A percentile compares a stretch with the other conserved stretches of the same genome.
Evolutionary conservation across 2,888 invertebrate species (phyloP).

Genomic region (Leistus spinibarbis): DNA sequence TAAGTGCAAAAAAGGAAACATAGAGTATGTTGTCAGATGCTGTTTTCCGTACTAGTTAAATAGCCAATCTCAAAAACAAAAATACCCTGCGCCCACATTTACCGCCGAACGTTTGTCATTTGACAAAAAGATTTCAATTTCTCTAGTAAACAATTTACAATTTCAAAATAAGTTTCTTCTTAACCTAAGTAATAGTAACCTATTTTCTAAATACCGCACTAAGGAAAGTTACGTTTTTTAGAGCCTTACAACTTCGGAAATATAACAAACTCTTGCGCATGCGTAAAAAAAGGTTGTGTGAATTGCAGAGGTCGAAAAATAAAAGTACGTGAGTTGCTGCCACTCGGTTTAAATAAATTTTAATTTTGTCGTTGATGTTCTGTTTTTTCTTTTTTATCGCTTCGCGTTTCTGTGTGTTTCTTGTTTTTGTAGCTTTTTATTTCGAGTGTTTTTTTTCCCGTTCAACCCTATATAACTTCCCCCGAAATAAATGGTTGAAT

Average conservation of each 20-base stretch:
- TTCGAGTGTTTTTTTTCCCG: constrained; percentile 26
- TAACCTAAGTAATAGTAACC: no score
- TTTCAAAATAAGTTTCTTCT: no score
- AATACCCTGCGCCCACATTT: no score
- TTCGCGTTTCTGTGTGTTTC: background rate
- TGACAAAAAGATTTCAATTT: no score
- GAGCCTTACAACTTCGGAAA: no score
- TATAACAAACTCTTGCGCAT: background rate
- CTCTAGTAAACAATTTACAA: no score
- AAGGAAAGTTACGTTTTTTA: no score
- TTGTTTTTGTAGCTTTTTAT: constrained; percentile 21
- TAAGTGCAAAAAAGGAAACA: background rate
- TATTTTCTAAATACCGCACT: no score
- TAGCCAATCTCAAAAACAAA: background rate
- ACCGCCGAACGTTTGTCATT: no score
- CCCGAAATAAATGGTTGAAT: constrained; percentile 25
- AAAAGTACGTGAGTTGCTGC: background rate
- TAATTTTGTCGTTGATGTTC: constrained; percentile 36
- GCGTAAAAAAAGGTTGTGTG: background rate
- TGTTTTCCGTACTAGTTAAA: background rate
- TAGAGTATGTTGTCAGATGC: background rate
- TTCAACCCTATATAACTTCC: background rate
- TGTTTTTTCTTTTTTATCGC: constrained; percentile 36
- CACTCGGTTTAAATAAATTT: constrained; percentile 20
- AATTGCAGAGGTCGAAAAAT: background rate